phyloP scores from a whole-genome alignment of 2,797 vertebrate genomes.

The Bovichtus variegatus region DNA sequence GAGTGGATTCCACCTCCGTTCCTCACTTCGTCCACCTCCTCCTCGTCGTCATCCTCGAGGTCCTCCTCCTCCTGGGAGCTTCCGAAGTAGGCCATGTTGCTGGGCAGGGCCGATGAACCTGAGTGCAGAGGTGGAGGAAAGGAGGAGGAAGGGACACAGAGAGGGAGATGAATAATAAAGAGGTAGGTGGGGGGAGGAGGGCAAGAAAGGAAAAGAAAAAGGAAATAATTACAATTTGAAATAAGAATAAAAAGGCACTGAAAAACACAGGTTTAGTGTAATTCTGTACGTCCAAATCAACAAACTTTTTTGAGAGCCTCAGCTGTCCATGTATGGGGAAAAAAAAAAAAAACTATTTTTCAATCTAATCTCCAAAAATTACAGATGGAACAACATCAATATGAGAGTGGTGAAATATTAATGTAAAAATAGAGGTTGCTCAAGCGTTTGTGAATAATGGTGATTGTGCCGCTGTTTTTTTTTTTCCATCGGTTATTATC shows the following conservation, averaged over 20 bases:
- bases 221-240: constrained; percentile 12
- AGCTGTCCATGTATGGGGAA: constrained; percentile 7
- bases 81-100: constrained; percentile 96
- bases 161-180: constrained; percentile 35
- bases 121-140: constrained; percentile 31
- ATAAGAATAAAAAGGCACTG: neutral
- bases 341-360: neutral
- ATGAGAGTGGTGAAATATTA: constrained; percentile 41
- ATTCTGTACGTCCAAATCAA: neutral
- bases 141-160: neutral
- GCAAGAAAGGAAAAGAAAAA: neutral
- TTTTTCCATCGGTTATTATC: constrained; percentile 69
- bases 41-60: constrained; percentile 92
- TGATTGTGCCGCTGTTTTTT: constrained; percentile 51
- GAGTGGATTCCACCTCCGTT: constrained; percentile 71
- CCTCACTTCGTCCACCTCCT: constrained; percentile 86
- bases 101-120: constrained; percentile 97
- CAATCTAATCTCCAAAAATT: constrained; percentile 35
- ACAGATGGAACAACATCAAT: constrained; percentile 43
- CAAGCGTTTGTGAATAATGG: constrained; percentile 47
- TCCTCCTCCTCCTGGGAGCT: constrained; percentile 98
- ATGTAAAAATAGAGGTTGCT: constrained; percentile 56
- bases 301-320: neutral
- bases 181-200: neutral
- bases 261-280: neutral